phyloP scores from a whole-genome alignment of 1,140 invertebrate genomes.

The Lanistes nyassanus region DNA sequence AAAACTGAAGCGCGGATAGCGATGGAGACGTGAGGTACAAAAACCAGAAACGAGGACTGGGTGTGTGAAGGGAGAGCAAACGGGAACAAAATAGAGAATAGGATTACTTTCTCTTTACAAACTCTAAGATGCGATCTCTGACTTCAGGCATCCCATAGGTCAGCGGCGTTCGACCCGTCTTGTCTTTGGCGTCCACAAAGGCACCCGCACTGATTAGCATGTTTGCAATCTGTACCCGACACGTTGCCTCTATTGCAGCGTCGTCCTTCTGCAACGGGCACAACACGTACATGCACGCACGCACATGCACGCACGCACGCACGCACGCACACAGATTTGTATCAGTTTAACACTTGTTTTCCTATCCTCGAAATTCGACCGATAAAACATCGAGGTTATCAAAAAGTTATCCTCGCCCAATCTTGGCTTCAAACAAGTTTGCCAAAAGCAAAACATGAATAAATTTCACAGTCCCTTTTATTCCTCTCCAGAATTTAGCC shows the following conservation, averaged over 20 bases:
- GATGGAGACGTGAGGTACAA: too few relatives aligned
- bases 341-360: too few relatives aligned
- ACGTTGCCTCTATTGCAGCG: too few relatives aligned
- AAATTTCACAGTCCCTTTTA: too few relatives aligned
- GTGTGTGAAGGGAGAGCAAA: neutral
- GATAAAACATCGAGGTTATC: neutral
- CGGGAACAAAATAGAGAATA: neutral
- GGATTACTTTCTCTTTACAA: conserved; percentile 2
- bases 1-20: too few relatives aligned
- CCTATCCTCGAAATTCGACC: neutral
- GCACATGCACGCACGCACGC: neutral
- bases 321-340: neutral
- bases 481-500: too few relatives aligned
- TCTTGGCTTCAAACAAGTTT: too few relatives aligned
- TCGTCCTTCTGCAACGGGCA: neutral
- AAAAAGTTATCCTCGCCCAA: too few relatives aligned
- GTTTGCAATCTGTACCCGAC: conserved; percentile 18
- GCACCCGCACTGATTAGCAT: conserved; percentile 38
- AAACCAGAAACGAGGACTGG: too few relatives aligned
- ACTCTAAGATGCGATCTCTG: neutral
- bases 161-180: conserved; percentile 27
- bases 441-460: too few relatives aligned
- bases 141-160: conserved; percentile 6
- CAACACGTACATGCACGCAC: neutral
- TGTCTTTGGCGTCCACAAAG: conserved; percentile 23